These are phyloP conservation scores for Ennomos fuscantarius DNA, from an alignment of 2,888 invertebrate genomes.

Conservation along the genomic window DNA sequence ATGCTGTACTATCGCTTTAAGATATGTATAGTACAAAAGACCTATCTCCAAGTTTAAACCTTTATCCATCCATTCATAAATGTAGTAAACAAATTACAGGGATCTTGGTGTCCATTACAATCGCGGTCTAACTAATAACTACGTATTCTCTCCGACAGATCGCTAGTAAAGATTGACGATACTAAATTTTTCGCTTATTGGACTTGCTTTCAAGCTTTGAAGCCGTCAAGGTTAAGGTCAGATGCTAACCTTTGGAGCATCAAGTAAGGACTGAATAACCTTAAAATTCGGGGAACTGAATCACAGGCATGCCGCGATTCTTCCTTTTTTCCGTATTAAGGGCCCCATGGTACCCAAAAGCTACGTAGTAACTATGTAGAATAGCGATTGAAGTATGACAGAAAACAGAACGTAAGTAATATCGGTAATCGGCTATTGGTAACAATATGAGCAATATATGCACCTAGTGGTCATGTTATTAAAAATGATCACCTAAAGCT, in stretches of 20 bases:
- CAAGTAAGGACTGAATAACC: constrained; percentile 30
- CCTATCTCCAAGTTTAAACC: constrained; percentile 11
- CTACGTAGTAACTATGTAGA: too few relatives aligned
- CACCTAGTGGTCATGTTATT: too few relatives aligned
- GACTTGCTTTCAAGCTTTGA: constrained; percentile 55
- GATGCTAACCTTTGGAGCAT: constrained; percentile 55
- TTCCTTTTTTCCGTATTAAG: too few relatives aligned
- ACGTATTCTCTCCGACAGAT: constrained; percentile 47
- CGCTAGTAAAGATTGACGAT: constrained; percentile 54
- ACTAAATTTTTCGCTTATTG: constrained; percentile 70
- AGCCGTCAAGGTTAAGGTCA: constrained; percentile 68
- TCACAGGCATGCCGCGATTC: too few relatives aligned
- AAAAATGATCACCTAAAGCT: too few relatives aligned
- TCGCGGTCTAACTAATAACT: constrained; percentile 41
- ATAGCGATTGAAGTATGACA: too few relatives aligned
- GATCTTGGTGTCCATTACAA: constrained; percentile 38
- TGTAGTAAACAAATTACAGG: constrained; percentile 44
- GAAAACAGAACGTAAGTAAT: not conserved
- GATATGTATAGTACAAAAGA: constrained; percentile 1
- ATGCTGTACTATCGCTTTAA: not conserved
- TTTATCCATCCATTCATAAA: constrained; percentile 33
- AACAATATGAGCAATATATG: too few relatives aligned
- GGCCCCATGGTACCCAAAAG: too few relatives aligned
- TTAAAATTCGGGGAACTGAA: not conserved
- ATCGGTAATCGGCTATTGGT: constrained; percentile 1